phyloP scores from a whole-genome alignment of 2,888 invertebrate genomes.

The Adelphocoris suturalis region DNA sequence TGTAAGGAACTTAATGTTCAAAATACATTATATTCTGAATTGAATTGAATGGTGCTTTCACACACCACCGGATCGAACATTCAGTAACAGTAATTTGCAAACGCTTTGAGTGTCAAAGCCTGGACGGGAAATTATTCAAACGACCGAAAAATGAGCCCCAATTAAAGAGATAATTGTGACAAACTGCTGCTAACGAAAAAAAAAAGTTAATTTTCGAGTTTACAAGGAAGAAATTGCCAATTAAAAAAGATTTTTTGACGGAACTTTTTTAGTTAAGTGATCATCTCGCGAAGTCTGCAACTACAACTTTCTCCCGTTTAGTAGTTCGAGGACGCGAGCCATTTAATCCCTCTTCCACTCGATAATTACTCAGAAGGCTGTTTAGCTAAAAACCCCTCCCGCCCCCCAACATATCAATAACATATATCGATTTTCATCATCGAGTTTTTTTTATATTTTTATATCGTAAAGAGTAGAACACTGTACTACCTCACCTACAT shows the following conservation, averaged over 20 bases:
- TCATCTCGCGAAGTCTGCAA: not conserved
- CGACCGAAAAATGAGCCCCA: not conserved
- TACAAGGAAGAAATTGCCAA: not conserved
- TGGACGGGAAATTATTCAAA: not conserved
- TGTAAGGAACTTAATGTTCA: too few relatives aligned
- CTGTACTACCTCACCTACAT: not conserved
- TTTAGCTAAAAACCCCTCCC: not conserved
- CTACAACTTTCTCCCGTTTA: constrained; percentile 22
- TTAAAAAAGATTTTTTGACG: not conserved
- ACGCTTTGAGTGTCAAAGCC: not conserved
- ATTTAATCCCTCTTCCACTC: not conserved
- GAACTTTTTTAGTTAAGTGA: not conserved
- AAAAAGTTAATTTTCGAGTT: not conserved
- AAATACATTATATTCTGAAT: too few relatives aligned
- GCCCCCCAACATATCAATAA: not conserved
- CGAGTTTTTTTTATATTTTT: not conserved
- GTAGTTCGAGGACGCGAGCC: constrained; percentile 16
- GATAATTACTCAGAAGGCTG: not conserved
- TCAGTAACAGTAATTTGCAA: not conserved
- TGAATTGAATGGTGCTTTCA: too few relatives aligned
- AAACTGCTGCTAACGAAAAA: not conserved
- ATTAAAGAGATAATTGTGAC: not conserved
- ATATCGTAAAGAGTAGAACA: not conserved
- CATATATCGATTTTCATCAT: constrained; percentile 37
- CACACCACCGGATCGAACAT: too few relatives aligned